Evolutionary conservation across 2,113 vertebrate genomes (phyloP), one percentile per base, ranked within the genome.

Genomic region (Ictidomys tridecemlineatus): DNA sequence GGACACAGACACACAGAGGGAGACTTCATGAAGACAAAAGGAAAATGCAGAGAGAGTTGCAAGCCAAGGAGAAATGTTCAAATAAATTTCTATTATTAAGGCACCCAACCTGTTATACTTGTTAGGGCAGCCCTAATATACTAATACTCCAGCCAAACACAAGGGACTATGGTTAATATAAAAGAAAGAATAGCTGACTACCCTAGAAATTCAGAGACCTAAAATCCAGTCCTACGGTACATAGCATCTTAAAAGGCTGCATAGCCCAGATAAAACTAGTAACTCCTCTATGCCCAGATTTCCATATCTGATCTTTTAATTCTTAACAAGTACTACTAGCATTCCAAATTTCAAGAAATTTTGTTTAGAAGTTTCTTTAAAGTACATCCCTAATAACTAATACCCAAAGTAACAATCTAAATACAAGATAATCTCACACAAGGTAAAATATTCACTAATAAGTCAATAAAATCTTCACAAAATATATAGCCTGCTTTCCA

Each of bases 391-490:
- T 72, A 63, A 87, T 24, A 91, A 95, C 70, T 92, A 91, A 93
- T n/a, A 91, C 9, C 42, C 67, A 97, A 83, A 85, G 48, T 39
- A 93, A 30, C 65, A 73, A 78, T 45, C 32, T 39, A 77, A 78
- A 82, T 17, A 86, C 4, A 37, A 45, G 0, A 78, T 37, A 48
- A 22, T 92, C 11, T 72, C 78, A 78, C 51, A 16, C 37, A 83
- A 72, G 53, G 34, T 32, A 67, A 26, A 4, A 63, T 85, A 85
- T n/a, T 48, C 42, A 85, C 30, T 73, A n/a, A 72, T 48, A 80
- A 63, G 56, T 87, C 42, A 97, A 92, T 63, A 94, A 89, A 58
- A 94, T 56, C 45, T 73, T 93, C 58, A 84, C 11, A 28, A 96
- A 86, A 32, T 34, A 3, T 17, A 28, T 10, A 30, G 34, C 26